Conservation (phyloP, 2,113 vertebrate genomes). For the Telmatochromis sp. region DNA sequence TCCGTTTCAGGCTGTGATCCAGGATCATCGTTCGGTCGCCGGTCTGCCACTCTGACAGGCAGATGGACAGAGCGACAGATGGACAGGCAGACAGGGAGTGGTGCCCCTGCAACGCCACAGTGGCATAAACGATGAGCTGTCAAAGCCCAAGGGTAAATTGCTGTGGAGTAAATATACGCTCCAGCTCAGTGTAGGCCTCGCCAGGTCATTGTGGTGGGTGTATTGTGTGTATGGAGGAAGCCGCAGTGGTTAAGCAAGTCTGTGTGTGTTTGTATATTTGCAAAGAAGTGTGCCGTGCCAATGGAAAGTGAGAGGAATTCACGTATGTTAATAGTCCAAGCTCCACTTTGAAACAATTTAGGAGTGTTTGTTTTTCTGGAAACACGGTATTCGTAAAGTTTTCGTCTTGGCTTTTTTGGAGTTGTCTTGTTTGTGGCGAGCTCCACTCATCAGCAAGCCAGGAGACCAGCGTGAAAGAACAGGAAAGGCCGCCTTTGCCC, state of each 20-base stretch:
- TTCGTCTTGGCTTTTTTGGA: neutral
- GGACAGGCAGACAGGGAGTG: slow-evolving; percentile 58
- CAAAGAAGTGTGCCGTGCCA: slow-evolving; percentile 24
- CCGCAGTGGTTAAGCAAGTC: slow-evolving; percentile 20
- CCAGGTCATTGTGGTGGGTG: slow-evolving; percentile 60
- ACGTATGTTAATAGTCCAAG: slow-evolving; percentile 35
- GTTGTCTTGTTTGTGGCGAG: slow-evolving; percentile 35
- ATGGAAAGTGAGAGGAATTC: slow-evolving; percentile 50
- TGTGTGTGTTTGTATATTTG: slow-evolving; percentile 33
- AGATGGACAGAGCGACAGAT: slow-evolving; percentile 5
- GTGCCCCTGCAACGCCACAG: slow-evolving; percentile 43
- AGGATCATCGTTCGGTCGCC: neutral
- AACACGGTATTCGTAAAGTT: neutral
- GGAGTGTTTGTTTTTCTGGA: slow-evolving; percentile 32
- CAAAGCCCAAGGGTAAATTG: slow-evolving; percentile 52
- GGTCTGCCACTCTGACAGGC: neutral
- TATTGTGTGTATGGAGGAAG: slow-evolving; percentile 46
- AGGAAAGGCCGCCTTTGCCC: slow-evolving; percentile 40
- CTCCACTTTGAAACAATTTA: neutral
- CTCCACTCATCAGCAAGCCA: slow-evolving; percentile 8
- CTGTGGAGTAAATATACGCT: slow-evolving; percentile 63
- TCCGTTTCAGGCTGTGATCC: neutral
- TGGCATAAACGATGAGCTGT: slow-evolving; percentile 64
- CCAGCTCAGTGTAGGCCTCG: slow-evolving; percentile 16
- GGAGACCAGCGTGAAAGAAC: neutral